These are phyloP conservation scores for Tolypeutes matacus DNA, from an alignment of 2,797 vertebrate genomes.

Conservation along the genomic window DNA sequence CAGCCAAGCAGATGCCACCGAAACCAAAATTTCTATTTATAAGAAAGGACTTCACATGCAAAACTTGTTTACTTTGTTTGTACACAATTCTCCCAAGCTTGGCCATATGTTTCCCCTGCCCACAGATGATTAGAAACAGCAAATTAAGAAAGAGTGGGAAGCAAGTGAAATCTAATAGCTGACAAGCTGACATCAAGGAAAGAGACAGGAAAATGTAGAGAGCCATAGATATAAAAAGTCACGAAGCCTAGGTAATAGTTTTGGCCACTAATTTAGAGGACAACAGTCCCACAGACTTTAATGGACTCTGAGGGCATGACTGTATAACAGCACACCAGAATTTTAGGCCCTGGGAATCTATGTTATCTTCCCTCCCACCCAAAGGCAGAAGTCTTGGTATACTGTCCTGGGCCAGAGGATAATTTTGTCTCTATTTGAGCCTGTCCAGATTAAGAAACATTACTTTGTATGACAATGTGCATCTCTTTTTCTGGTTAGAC, in stretches of 20 bases:
- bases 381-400: not conserved
- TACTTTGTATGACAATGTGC: not conserved
- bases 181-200: conserved; percentile 54
- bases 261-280: not conserved
- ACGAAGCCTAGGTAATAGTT: not conserved
- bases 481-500: not conserved
- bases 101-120: conserved; percentile 61
- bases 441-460: not conserved
- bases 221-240: not conserved
- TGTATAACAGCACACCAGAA: not conserved
- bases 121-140: conserved; percentile 34
- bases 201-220: conserved; percentile 26
- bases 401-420: not conserved
- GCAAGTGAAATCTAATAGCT: conserved; percentile 59
- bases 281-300: not conserved
- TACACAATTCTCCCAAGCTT: not conserved
- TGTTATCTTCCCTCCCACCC: not conserved
- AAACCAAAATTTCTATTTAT: not conserved
- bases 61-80: conserved; percentile 40
- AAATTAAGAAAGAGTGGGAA: conserved; percentile 66
- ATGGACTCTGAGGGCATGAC: not conserved
- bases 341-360: not conserved
- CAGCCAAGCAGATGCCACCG: not conserved
- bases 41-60: not conserved
- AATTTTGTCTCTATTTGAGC: not conserved